Conservation (phyloP, 2,797 vertebrate genomes). For the Holocentrus rufus region DNA sequence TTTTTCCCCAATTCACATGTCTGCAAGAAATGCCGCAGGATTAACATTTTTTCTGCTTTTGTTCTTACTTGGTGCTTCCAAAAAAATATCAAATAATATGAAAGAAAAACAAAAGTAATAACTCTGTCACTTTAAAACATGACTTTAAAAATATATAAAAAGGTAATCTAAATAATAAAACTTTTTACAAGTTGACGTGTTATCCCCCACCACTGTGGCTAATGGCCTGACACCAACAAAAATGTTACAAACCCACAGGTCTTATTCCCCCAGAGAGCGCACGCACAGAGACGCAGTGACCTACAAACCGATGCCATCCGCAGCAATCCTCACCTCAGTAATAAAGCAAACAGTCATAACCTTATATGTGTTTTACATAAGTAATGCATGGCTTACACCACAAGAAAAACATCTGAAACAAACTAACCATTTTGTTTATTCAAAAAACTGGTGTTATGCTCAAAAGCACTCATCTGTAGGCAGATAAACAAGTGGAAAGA, state of each 20-base stretch:
- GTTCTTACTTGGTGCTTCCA: too few relatives aligned
- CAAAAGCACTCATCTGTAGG: constrained; percentile 63
- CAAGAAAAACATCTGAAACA: constrained; percentile 45
- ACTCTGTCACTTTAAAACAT: too few relatives aligned
- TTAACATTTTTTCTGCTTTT: too few relatives aligned
- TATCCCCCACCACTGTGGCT: neutral
- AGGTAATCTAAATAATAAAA: neutral
- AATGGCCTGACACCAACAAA: neutral
- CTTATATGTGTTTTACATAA: constrained; percentile 32
- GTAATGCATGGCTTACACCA: constrained; percentile 40
- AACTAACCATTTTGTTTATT: constrained; percentile 53
- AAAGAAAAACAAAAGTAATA: too few relatives aligned
- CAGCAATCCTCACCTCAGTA: constrained; percentile 10
- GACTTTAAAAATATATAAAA: neutral
- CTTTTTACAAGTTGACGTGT: neutral
- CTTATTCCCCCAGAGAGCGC: neutral
- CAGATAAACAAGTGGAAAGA: constrained; percentile 74
- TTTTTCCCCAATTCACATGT: too few relatives aligned
- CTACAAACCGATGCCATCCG: constrained; percentile 16
- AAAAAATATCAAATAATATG: too few relatives aligned
- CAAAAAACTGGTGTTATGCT: constrained; percentile 43
- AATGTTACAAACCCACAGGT: constrained; percentile 18
- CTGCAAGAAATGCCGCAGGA: too few relatives aligned
- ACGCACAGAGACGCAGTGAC: constrained; percentile 22
- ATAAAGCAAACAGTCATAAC: constrained; percentile 13